Conservation (phyloP, 1,140 invertebrate species). For the Sinella curviseta region DNA sequence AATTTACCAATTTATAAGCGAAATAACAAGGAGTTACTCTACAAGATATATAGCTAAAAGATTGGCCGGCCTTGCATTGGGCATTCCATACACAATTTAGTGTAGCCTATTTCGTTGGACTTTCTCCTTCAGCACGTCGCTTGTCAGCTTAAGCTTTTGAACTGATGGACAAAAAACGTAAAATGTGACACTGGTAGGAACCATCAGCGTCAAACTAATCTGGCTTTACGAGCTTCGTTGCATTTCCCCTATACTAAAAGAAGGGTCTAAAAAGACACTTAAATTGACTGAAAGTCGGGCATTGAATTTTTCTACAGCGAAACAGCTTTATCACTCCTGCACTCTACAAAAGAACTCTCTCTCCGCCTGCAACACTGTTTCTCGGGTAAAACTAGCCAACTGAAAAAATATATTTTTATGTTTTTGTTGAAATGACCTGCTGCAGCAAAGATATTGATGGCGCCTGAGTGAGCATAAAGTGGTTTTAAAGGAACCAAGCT, state of each 20-base stretch:
- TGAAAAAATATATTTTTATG: no score
- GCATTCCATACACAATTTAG: no score
- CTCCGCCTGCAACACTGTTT: no score
- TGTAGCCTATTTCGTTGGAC: not conserved
- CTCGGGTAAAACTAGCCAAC: no score
- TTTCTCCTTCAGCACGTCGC: slow-evolving; percentile 8
- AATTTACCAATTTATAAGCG: no score
- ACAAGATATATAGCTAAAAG: no score
- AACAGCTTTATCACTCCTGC: no score
- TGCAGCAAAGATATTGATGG: not conserved
- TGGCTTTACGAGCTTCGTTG: slow-evolving; percentile 1
- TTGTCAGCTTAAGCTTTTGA: not conserved
- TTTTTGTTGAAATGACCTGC: not conserved
- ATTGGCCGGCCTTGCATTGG: no score
- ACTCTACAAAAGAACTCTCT: no score
- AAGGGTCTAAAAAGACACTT: not conserved
- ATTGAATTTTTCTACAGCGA: no score
- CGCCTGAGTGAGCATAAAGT: not conserved
- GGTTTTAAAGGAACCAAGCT: no score
- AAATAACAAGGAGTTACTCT: no score
- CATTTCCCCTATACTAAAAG: not conserved
- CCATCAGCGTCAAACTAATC: slow-evolving; percentile 1
- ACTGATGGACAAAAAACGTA: not conserved
- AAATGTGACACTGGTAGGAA: not conserved
- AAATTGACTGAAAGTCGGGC: slow-evolving; percentile 8